Conservation (phyloP, 37 sponge, comb jelly and placozoan species). For the Chondrilla cf. caribensis region DNA sequence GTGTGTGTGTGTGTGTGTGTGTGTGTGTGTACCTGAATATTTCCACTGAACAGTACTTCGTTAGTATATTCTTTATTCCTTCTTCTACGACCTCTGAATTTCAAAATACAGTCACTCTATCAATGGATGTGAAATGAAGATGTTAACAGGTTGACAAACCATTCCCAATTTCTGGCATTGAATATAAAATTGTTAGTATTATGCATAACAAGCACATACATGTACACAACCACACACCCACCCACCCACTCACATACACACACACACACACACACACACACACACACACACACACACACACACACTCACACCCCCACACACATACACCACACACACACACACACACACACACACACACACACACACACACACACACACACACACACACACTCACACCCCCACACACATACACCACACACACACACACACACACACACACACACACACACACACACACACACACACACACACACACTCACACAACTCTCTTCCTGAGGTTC, state of each 20-base stretch:
- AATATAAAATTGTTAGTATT: too few species aligned
- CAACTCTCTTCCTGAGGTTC: not conserved
- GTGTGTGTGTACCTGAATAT: conserved; percentile 16
- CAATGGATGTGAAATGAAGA: too few species aligned
- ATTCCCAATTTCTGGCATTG: too few species aligned
- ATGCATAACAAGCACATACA: conserved; percentile 23
- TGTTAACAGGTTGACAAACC: too few species aligned
- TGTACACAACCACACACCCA: not conserved
- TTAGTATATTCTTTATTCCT: conserved; percentile 11
- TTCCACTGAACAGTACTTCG: not conserved
- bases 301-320: not conserved
- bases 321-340: too few species aligned
- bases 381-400: conserved; percentile 43
- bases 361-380: conserved; percentile 37
- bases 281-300: too few species aligned
- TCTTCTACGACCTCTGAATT: conserved; percentile 19
- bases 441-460: conserved; percentile 47
- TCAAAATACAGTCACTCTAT: not conserved
- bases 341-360: conserved; percentile 29
- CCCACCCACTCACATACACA: not conserved
- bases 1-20: too few species aligned
- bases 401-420: too few species aligned
- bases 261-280: conserved; percentile 12
- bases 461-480: conserved; percentile 33
- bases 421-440: conserved; percentile 44